Evolutionary conservation across 2,113 vertebrate genomes (phyloP), one percentile per base, ranked within the genome.

Genomic region (Syngnathus scovelli): DNA sequence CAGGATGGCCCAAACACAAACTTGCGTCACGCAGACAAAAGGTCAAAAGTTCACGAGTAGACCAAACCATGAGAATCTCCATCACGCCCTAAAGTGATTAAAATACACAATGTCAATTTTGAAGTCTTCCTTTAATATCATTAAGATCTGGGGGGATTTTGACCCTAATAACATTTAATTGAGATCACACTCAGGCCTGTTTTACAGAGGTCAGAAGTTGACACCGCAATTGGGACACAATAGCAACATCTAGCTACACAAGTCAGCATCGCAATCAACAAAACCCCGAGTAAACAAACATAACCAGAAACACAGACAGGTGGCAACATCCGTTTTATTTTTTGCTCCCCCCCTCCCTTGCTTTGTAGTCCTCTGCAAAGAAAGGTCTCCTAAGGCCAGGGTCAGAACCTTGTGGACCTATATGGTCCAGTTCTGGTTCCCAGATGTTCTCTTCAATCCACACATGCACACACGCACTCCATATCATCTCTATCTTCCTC

Each of bases 211-310:
- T 8, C 59, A 54, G 39, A 49, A 36, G 60, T 66, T 59, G 41
- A 18, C n/a, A 27, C 27, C 38, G 3, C 41, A 43, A 9, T 43
- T 43, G 41, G 16, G 59, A 68, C 54, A 67, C 27, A 33, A 33
- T 33, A 33, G 27, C 27, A 3, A 33, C 27, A 23, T 23, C 23
- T 23, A 0, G 27, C 27, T 3, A 33, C 27, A 33, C 27, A 33
- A 33, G 27, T 33, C 27, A 81, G 89, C 75, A 27, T 55, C 5
- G 27, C 15, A 82, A 90, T 84, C 83, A 90, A 82, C 62, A 82
- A 81, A 85, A 89, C 84, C 78, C 19, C 85, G 90, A 80, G 85
- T 92, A 91, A 93, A 91, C 85, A 93, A 94, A 94, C 90, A 93
- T 81, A 85, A 61, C 81, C 72, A 75, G 66, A 88, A 75, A 87